phyloP scores from a whole-genome alignment of 2,113 vertebrate genomes.

The Zosterops pallidus region DNA sequence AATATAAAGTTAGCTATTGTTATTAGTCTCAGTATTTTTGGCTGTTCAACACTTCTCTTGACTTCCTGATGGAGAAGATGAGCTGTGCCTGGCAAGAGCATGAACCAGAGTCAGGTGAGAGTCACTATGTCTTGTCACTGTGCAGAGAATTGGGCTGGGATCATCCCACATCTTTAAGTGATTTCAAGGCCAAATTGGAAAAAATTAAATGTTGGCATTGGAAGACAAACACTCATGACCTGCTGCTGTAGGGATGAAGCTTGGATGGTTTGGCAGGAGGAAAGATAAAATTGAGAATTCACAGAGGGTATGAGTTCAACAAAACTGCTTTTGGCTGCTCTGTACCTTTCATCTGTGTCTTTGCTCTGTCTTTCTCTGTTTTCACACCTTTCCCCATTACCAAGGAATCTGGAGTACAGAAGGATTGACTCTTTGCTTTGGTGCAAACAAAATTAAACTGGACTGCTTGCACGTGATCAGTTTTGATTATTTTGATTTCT shows the following conservation, averaged over 20 bases:
- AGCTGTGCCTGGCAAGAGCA: background rate
- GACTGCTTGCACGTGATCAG: background rate
- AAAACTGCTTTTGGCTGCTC: background rate
- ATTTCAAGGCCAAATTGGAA: background rate
- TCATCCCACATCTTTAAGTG: background rate
- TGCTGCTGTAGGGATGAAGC: background rate
- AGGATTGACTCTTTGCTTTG: background rate
- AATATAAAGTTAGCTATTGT: background rate
- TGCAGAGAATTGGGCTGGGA: background rate
- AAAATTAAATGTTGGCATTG: background rate
- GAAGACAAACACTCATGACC: background rate
- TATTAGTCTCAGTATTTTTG: rapidly evolving
- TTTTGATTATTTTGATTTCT: background rate
- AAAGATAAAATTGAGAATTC: background rate
- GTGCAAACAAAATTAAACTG: background rate
- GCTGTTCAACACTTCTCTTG: background rate
- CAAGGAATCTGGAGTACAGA: background rate
- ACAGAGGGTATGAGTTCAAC: background rate
- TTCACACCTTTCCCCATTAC: background rate
- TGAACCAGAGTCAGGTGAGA: background rate
- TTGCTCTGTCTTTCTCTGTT: background rate
- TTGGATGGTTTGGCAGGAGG: background rate
- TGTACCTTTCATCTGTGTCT: rapidly evolving
- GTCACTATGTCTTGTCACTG: too few relatives aligned
- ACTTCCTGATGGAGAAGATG: background rate